These are phyloP conservation scores for Leptatherina wallacei DNA, from an alignment of 2,797 vertebrate species.

Conservation along the genomic window DNA sequence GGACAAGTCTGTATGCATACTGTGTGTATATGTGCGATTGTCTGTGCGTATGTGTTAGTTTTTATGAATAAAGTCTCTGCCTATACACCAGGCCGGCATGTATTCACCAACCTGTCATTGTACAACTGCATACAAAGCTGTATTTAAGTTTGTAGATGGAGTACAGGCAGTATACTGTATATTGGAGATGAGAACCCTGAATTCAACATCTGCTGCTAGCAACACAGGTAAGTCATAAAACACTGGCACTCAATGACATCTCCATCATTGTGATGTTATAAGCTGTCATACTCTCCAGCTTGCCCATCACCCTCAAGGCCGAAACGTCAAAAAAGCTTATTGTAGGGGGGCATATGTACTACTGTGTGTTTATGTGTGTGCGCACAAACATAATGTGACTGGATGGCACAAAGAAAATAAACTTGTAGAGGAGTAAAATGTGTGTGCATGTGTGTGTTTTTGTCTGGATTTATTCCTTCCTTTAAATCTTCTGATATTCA, in stretches of 20 bases:
- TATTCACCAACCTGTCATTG: constrained; percentile 1
- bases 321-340: constrained; percentile 64
- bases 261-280: constrained; percentile 79
- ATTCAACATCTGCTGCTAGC: constrained; percentile 57
- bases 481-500: constrained; percentile 56
- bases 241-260: constrained; percentile 73
- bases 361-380: constrained; percentile 3
- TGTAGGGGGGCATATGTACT: constrained; percentile 52
- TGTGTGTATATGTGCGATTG: neutral
- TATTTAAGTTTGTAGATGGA: neutral
- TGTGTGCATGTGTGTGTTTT: constrained; percentile 10
- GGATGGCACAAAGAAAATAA: constrained; percentile 39
- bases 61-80: constrained; percentile 4
- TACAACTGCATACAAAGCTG: constrained; percentile 1
- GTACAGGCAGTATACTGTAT: neutral
- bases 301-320: constrained; percentile 72
- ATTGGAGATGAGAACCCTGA: constrained; percentile 12
- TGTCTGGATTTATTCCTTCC: constrained; percentile 24
- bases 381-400: constrained; percentile 33
- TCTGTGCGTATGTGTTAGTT: neutral
- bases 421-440: constrained; percentile 38
- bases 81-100: neutral
- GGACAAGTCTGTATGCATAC: constrained; percentile 35
- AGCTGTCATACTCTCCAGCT: constrained; percentile 71
- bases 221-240: constrained; percentile 66